Evolutionary conservation across 2,113 vertebrate species (phyloP).

Genomic region (Myanophis thanlyinensis): DNA sequence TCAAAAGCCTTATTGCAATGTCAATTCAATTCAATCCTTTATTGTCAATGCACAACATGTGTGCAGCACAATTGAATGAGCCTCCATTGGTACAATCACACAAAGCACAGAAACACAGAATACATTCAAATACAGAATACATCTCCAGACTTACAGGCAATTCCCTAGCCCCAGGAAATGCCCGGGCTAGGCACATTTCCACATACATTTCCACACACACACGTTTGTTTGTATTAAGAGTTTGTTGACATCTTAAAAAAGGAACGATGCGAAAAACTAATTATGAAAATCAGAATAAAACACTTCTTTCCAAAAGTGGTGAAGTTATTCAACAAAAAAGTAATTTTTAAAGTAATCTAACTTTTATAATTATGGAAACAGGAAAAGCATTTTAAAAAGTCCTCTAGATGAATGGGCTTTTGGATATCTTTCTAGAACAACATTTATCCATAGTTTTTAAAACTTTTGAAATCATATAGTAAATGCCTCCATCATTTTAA

Average conservation of each 20-base stretch:
- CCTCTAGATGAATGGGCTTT: background rate
- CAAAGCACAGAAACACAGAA: too few species aligned
- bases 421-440: background rate
- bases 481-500: background rate
- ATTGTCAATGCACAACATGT: too few species aligned
- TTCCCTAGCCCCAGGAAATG: too few species aligned
- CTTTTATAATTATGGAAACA: constrained; percentile 53
- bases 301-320: constrained; percentile 20
- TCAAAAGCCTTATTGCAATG: constrained; percentile 35
- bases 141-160: too few species aligned
- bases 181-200: too few species aligned
- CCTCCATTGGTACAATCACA: too few species aligned
- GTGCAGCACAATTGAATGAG: too few species aligned
- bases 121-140: too few species aligned
- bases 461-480: background rate
- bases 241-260: constrained; percentile 36
- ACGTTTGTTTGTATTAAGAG: constrained; percentile 29
- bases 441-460: background rate
- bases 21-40: too few species aligned
- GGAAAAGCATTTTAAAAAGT: background rate
- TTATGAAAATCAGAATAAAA: constrained; percentile 15
- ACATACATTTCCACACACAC: too few species aligned
- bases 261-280: constrained; percentile 27
- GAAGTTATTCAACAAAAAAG: background rate
- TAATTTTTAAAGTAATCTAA: background rate